Percentiles rank a stretch among this genome's conserved stretches.
Evolutionary conservation across 2,888 invertebrate species (phyloP).

Genomic region (Mimumesa dahlbomi): DNA sequence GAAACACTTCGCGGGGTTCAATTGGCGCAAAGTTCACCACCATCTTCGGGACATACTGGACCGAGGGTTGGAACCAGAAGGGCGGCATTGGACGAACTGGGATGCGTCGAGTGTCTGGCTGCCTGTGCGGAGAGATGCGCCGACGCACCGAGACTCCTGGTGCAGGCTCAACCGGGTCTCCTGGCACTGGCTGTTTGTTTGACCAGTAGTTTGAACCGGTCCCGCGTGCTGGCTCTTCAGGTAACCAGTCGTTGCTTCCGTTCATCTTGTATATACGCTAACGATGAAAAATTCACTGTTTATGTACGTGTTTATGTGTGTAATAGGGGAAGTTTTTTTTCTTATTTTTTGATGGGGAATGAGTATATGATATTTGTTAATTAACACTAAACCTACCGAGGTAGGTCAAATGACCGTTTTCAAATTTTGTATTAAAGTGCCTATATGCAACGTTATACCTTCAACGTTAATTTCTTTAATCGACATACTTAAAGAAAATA

Average conservation of each 20-base stretch:
- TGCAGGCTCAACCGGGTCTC: constrained; percentile 89
- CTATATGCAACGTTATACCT: no score
- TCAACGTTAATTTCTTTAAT: no score
- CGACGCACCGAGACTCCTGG: constrained; percentile 89
- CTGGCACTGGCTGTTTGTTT: constrained; percentile 93
- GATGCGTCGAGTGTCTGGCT: constrained; percentile 93
- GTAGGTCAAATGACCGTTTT: no score
- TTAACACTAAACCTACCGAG: no score
- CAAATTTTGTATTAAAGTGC: no score
- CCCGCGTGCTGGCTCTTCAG: constrained; percentile 92
- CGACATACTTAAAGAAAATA: no score
- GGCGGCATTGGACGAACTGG: constrained; percentile 91
- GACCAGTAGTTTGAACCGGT: constrained; percentile 93
- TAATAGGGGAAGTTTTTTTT: no score
- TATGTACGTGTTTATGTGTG: no score
- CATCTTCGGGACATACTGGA: constrained; percentile 77
- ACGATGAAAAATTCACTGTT: no score
- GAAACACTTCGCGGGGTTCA: constrained; percentile 94
- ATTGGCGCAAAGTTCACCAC: constrained; percentile 86
- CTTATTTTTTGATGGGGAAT: no score
- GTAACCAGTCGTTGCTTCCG: constrained; percentile 80
- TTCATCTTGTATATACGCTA: not conserved
- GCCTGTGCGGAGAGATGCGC: constrained; percentile 89
- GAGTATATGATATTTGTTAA: no score
- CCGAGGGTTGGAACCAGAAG: constrained; percentile 81